Percentiles rank a stretch among this genome's conserved stretches.
Conservation (phyloP, 2,113 vertebrate genomes). For the Bubalus kerabau region DNA sequence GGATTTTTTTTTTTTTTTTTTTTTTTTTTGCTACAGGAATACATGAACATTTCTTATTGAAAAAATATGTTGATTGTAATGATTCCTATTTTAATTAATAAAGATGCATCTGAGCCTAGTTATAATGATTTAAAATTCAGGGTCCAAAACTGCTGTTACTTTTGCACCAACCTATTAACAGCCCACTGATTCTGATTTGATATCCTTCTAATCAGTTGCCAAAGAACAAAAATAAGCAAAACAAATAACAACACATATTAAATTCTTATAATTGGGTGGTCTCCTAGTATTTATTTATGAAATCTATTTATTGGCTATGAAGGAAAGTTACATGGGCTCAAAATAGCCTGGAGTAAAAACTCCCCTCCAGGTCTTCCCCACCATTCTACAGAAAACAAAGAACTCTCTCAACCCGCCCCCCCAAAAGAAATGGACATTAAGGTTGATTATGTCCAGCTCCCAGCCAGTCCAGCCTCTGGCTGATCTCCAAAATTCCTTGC, state of each 20-base stretch:
- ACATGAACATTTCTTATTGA: neutral
- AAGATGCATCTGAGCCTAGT: neutral
- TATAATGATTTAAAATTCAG: neutral
- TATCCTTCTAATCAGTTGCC: neutral
- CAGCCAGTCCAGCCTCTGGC: too few relatives aligned
- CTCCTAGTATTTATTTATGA: neutral
- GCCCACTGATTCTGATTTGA: neutral
- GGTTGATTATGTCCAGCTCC: too few relatives aligned
- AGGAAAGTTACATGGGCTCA: neutral
- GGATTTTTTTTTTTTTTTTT: neutral
- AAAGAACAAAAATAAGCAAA: neutral
- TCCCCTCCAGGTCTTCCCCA: neutral
- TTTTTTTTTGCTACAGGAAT: neutral
- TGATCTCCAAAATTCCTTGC: too few relatives aligned
- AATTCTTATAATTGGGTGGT: neutral
- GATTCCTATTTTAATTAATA: neutral
- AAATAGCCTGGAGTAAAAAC: neutral
- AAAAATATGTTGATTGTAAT: neutral
- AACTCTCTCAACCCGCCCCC: too few relatives aligned
- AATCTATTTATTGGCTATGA: neutral
- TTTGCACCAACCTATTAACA: neutral
- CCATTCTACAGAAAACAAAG: neutral
- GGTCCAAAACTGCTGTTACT: neutral
- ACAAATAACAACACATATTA: neutral
- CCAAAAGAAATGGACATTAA: too few relatives aligned